Evolutionary conservation across 2,797 vertebrate genomes (phyloP).

Genomic region (Molothrus aeneus): DNA sequence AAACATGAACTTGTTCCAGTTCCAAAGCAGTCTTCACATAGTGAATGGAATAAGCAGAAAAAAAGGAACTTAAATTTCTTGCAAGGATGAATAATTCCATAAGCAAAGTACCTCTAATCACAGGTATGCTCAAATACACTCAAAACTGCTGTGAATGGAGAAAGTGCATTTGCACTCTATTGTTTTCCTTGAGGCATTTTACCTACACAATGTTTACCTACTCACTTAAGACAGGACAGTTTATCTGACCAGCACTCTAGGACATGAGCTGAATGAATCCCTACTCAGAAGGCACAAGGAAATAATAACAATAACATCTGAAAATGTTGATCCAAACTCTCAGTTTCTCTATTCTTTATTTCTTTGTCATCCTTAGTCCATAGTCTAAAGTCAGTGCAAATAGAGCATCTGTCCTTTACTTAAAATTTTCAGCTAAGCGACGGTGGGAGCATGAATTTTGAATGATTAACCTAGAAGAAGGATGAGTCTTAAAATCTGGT

Average conservation of each 20-base stretch:
- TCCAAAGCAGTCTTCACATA: background rate
- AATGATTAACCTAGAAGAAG: background rate
- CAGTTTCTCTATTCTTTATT: background rate
- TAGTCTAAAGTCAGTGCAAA: background rate
- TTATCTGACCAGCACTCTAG: background rate
- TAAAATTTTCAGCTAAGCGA: background rate
- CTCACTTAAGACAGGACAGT: background rate
- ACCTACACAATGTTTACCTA: background rate
- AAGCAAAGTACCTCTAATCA: background rate
- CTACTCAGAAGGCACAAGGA: background rate
- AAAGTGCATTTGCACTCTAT: background rate
- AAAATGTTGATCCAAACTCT: background rate
- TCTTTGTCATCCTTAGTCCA: background rate
- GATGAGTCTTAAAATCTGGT: background rate
- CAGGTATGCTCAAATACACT: background rate
- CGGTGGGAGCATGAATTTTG: background rate
- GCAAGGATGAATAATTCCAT: background rate
- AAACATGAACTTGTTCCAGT: background rate
- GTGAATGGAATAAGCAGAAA: background rate
- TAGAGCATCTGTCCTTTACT: background rate
- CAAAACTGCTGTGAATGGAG: background rate
- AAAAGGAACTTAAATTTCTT: background rate
- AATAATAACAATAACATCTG: background rate
- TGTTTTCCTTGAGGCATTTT: background rate
- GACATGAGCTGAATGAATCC: background rate